Evolutionary conservation across 2,888 invertebrate species (phyloP).

Genomic region (Rambutsinella grinnellia): DNA sequence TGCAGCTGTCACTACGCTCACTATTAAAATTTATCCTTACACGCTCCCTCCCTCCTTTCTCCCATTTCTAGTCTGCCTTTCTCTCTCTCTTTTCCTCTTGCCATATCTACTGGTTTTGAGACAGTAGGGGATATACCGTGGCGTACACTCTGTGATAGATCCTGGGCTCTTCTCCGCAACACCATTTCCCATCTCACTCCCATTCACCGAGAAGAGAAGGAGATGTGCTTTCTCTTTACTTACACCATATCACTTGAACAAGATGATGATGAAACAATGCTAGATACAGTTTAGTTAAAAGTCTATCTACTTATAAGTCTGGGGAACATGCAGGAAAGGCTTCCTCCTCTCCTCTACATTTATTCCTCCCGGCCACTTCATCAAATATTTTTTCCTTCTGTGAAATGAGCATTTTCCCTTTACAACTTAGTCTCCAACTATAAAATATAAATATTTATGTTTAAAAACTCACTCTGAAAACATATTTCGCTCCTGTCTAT

Average conservation of each 20-base stretch:
- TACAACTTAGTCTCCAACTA: neutral
- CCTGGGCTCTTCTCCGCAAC: neutral
- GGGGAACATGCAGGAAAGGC: neutral
- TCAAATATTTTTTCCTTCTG: neutral
- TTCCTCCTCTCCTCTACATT: neutral
- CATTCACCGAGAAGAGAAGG: neutral
- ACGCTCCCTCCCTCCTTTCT: neutral
- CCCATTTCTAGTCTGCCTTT: neutral
- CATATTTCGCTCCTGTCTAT: neutral
- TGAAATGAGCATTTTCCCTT: neutral
- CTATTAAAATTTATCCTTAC: neutral
- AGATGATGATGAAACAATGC: neutral
- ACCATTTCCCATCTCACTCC: neutral
- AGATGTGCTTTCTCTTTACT: neutral
- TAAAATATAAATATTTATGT: neutral
- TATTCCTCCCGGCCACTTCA: neutral
- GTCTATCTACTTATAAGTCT: too few species aligned
- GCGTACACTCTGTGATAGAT: neutral
- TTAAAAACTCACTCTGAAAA: neutral
- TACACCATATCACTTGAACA: neutral
- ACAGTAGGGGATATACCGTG: neutral
- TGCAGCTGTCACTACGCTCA: slow-evolving; percentile 36
- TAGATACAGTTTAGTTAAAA: neutral
- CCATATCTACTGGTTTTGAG: neutral
- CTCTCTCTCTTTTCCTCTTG: too few species aligned